A percentile compares a stretch with the other conserved stretches of the same genome.
phyloP scores from a whole-genome alignment of 2,797 vertebrate species.

The Paguma larvata region DNA sequence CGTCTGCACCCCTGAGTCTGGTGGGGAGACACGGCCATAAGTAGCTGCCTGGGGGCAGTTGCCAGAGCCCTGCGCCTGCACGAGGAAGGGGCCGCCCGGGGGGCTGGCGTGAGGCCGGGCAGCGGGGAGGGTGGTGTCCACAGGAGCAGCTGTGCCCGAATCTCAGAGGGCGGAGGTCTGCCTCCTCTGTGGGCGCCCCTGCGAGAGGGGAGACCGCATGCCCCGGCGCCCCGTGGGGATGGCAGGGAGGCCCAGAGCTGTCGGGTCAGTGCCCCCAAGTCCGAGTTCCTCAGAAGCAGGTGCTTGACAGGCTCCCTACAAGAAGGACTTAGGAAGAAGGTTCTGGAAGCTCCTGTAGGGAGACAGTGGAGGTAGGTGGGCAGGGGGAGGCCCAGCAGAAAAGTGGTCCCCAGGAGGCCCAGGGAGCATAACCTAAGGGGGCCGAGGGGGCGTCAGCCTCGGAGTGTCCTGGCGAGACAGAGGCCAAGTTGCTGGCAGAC shows the following conservation, averaged over 20 bases:
- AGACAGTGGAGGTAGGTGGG: too few relatives aligned
- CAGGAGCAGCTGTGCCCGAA: not conserved
- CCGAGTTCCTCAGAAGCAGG: not conserved
- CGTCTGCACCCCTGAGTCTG: fast-evolving
- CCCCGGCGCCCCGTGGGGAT: fast-evolving
- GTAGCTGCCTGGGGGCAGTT: fast-evolving
- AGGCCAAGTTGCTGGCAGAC: not conserved
- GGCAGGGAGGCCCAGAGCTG: not conserved
- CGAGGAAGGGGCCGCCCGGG: not conserved
- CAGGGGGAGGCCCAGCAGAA: not conserved
- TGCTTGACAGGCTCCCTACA: not conserved
- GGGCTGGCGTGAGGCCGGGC: too few relatives aligned
- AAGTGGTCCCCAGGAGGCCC: not conserved
- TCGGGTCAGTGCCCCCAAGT: fast-evolving
- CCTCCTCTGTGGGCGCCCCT: not conserved
- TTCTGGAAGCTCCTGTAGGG: not conserved
- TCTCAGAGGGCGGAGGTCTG: too few relatives aligned
- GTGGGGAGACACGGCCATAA: not conserved
- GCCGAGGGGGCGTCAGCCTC: not conserved
- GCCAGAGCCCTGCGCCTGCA: not conserved
- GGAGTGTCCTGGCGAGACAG: not conserved
- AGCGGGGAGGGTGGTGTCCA: not conserved
- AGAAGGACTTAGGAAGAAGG: not conserved
- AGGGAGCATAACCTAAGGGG: not conserved
- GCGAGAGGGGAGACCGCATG: fast-evolving